Conservation (phyloP, 2,888 invertebrate species). For the Microctonus aethiopoides region DNA sequence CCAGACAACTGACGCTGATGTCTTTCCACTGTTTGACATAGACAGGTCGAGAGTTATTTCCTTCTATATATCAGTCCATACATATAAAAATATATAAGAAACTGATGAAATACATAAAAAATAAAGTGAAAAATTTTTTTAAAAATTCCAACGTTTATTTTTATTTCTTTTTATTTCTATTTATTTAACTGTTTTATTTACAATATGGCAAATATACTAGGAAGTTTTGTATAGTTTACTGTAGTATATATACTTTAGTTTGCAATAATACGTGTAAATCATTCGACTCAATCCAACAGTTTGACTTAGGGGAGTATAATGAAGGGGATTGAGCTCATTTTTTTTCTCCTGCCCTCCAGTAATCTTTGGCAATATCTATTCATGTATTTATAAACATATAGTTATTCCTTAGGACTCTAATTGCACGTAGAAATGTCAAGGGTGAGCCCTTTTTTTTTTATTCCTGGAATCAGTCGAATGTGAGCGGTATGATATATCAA, state of each 20-base stretch:
- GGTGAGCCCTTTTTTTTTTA: neutral
- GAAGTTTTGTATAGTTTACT: too few relatives aligned
- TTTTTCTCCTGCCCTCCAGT: neutral
- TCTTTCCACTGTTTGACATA: constrained; percentile 31
- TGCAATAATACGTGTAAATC: neutral
- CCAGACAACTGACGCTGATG: constrained; percentile 39
- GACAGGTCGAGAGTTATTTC: neutral
- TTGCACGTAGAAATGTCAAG: neutral
- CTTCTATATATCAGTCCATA: too few relatives aligned
- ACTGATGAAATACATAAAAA: too few relatives aligned
- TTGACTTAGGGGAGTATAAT: neutral
- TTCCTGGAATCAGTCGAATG: neutral
- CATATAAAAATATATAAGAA: too few relatives aligned
- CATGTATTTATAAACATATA: neutral
- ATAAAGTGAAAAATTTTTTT: too few relatives aligned
- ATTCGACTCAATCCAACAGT: neutral
- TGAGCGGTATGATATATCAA: neutral
- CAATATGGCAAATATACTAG: too few relatives aligned
- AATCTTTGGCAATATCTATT: neutral
- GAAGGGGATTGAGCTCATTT: neutral
- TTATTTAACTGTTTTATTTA: too few relatives aligned
- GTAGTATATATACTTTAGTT: neutral
- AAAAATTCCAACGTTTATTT: too few relatives aligned
- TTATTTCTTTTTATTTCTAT: too few relatives aligned
- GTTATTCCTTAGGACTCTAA: neutral